These are phyloP conservation scores for Cygnus atratus DNA, from an alignment of 2,113 vertebrate species.

Conservation along the genomic window DNA sequence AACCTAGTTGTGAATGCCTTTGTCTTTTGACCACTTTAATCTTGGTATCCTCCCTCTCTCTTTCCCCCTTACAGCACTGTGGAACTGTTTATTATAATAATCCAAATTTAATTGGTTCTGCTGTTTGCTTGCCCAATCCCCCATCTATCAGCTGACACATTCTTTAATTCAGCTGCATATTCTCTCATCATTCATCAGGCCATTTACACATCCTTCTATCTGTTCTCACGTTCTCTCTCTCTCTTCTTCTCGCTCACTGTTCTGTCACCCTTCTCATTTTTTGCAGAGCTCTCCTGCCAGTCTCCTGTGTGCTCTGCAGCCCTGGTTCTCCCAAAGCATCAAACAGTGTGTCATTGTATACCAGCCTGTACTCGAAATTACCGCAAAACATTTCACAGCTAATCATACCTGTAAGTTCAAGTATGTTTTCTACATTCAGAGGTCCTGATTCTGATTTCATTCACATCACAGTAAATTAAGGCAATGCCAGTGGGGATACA, in stretches of 20 bases:
- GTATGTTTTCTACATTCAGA: conserved; percentile 37
- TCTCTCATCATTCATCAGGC: conserved; percentile 55
- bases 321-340: neutral
- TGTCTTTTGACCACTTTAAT: neutral
- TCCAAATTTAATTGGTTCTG: neutral
- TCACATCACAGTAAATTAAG: conserved; percentile 51
- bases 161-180: conserved; percentile 49
- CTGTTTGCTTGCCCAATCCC: neutral
- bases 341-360: conserved; percentile 27
- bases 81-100: neutral
- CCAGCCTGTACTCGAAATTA: neutral
- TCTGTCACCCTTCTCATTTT: conserved; percentile 35
- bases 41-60: neutral
- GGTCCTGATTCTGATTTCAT: conserved; percentile 31
- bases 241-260: conserved; percentile 9
- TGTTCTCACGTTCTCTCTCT: neutral
- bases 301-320: neutral
- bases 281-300: neutral
- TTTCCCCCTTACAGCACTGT: neutral
- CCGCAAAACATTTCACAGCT: conserved; percentile 40
- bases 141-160: conserved; percentile 49
- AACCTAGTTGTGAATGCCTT: neutral
- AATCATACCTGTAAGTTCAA: conserved; percentile 2
- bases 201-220: conserved; percentile 48
- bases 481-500: conserved; percentile 21